Evolutionary conservation across 2,888 invertebrate genomes (phyloP).

Genomic region (Brachyptera putata): DNA sequence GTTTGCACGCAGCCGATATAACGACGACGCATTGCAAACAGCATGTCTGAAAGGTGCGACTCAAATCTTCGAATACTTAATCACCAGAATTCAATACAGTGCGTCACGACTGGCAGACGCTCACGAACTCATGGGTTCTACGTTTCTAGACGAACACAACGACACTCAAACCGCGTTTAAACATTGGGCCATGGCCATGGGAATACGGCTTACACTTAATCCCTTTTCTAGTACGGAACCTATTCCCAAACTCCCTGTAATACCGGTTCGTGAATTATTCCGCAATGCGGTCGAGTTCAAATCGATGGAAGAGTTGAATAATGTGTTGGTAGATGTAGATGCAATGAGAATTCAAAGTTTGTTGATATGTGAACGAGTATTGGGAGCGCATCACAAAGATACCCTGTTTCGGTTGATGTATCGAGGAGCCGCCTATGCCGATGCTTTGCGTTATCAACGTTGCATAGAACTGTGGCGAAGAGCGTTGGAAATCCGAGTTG

Average conservation of each 20-base stretch:
- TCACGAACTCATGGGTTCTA: constrained; percentile 81
- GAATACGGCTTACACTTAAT: constrained; percentile 50
- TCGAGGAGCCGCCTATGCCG: constrained; percentile 55
- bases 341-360: constrained; percentile 82
- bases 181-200: constrained; percentile 77
- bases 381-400: constrained; percentile 83
- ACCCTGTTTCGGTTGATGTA: constrained; percentile 74
- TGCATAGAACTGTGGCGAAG: constrained; percentile 86
- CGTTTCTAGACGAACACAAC: constrained; percentile 83
- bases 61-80: constrained; percentile 66
- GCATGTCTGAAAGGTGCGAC: constrained; percentile 77
- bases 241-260: constrained; percentile 52
- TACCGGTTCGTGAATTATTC: constrained; percentile 59
- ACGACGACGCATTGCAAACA: constrained; percentile 85
- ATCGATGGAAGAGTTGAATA: constrained; percentile 64
- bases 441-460: constrained; percentile 61
- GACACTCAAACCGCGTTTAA: constrained; percentile 65
- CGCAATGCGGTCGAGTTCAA: constrained; percentile 69
- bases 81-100: constrained; percentile 54
- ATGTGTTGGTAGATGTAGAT: constrained; percentile 74
- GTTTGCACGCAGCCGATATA: constrained; percentile 67
- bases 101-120: constrained; percentile 74
- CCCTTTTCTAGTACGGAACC: constrained; percentile 31
- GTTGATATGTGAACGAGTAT: constrained; percentile 80
- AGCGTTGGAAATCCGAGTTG: constrained; percentile 73